Conservation (phyloP, 1,140 invertebrate genomes). For the Brachionus calyciflorus region DNA sequence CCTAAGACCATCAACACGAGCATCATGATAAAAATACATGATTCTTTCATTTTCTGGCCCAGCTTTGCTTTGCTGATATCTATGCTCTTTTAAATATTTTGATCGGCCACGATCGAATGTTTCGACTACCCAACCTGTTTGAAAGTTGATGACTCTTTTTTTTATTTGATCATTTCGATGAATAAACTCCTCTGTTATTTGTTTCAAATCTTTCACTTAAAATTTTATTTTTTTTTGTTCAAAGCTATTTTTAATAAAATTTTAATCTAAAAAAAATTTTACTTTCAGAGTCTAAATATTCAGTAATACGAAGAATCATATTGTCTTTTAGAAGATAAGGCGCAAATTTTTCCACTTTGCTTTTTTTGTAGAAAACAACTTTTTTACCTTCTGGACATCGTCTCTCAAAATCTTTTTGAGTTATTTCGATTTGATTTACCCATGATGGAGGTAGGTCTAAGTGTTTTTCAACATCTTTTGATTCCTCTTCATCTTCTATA, state of each 20-base stretch:
- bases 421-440: slow-evolving; percentile 70
- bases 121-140: slow-evolving; percentile 66
- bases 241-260: no score
- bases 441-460: slow-evolving; percentile 77
- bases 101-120: slow-evolving; percentile 68
- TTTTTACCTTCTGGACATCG: slow-evolving; percentile 73
- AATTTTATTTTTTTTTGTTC: not conserved
- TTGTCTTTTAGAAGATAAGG: slow-evolving; percentile 72
- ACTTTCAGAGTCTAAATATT: slow-evolving; percentile 67
- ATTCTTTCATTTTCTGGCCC: slow-evolving; percentile 65
- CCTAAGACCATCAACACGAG: slow-evolving; percentile 68
- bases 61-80: slow-evolving; percentile 62
- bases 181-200: slow-evolving; percentile 13
- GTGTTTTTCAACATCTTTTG: slow-evolving; percentile 56
- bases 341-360: slow-evolving; percentile 72
- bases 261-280: not conserved
- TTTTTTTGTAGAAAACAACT: slow-evolving; percentile 71
- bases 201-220: slow-evolving; percentile 19
- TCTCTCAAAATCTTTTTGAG: slow-evolving; percentile 69
- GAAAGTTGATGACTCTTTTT: slow-evolving; percentile 65
- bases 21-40: slow-evolving; percentile 70
- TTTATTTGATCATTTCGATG: slow-evolving; percentile 48
- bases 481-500: slow-evolving; percentile 56
- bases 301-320: slow-evolving; percentile 68
- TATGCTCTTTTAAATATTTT: slow-evolving; percentile 70